A percentile compares a stretch with the other conserved stretches of the same genome.
These are phyloP conservation scores for Drosophila prolongata DNA, from an alignment of 2,888 invertebrate species.

Conservation along the genomic window DNA sequence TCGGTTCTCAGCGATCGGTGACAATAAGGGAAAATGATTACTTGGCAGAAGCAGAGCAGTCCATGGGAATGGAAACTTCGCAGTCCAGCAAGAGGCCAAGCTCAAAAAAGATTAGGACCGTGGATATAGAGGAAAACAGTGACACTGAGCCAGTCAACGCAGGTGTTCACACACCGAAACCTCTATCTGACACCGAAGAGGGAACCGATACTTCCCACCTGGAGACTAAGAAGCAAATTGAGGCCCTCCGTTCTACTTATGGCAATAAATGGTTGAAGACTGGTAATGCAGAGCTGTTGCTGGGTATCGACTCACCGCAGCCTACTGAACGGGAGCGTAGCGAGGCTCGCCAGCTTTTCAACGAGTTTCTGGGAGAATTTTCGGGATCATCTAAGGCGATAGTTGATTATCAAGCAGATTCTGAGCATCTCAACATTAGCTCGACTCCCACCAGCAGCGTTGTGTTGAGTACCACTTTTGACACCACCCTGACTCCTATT, in stretches of 20 bases:
- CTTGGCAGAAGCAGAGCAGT: conserved; percentile 47
- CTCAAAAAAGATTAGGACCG: conserved; percentile 78
- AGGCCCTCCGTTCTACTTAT: conserved; percentile 86
- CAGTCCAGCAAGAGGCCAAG: conserved; percentile 66
- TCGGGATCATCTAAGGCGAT: conserved; percentile 12
- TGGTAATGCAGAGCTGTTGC: conserved; percentile 85
- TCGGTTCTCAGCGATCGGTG: conserved; percentile 76
- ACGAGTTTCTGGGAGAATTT: conserved; percentile 77
- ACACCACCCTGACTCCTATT: conserved; percentile 54
- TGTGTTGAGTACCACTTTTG: conserved; percentile 30
- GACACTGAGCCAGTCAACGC: conserved; percentile 3
- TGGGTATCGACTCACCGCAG: conserved; percentile 82
- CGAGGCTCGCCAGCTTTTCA: conserved; percentile 72
- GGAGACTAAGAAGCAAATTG: conserved; percentile 87
- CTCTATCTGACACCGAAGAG: conserved; percentile 47
- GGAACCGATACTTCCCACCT: conserved; percentile 83
- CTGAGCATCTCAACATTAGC: conserved; percentile 31
- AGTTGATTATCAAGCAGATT: neutral
- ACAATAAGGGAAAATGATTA: conserved; percentile 47
- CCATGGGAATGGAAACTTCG: conserved; percentile 3
- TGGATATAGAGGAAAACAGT: conserved; percentile 80
- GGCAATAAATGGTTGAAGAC: conserved; percentile 88
- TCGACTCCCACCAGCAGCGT: conserved; percentile 71
- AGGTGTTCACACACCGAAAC: neutral
- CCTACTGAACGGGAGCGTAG: conserved; percentile 52